Conservation (phyloP, 1,140 invertebrate species). For the Thaumetopoea pityocampa region DNA sequence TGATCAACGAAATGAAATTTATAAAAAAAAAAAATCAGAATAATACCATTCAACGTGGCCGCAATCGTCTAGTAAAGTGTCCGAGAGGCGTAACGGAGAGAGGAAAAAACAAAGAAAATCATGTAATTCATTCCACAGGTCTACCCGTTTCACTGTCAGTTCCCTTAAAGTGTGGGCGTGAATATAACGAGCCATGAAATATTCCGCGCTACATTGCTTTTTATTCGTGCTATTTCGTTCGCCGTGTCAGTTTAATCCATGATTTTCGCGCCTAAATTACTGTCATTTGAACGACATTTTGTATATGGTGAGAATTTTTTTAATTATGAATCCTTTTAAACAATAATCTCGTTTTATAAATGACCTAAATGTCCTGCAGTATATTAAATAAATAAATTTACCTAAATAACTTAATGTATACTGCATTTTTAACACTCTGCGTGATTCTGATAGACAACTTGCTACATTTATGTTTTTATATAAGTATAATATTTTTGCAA, state of each 20-base stretch:
- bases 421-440: no score
- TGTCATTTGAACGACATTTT: no score
- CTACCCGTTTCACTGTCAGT: conserved; percentile 15
- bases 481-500: no score
- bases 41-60: background rate
- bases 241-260: conserved; percentile 3
- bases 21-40: conserved; percentile 3
- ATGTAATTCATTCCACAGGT: conserved; percentile 12
- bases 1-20: no score
- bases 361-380: no score
- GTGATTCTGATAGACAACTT: no score
- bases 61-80: conserved; percentile 1
- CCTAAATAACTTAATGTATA: background rate
- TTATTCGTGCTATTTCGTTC: conserved; percentile 7
- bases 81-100: conserved; percentile 1
- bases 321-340: no score
- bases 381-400: background rate
- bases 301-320: no score
- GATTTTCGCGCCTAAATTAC: conserved; percentile 5
- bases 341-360: no score
- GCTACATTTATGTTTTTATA: no score
- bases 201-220: conserved; percentile 9
- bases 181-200: conserved; percentile 11
- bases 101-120: conserved; percentile 6
- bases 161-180: conserved; percentile 6